Conservation (phyloP, 1,140 invertebrate genomes). For the Ceratitis capitata region DNA sequence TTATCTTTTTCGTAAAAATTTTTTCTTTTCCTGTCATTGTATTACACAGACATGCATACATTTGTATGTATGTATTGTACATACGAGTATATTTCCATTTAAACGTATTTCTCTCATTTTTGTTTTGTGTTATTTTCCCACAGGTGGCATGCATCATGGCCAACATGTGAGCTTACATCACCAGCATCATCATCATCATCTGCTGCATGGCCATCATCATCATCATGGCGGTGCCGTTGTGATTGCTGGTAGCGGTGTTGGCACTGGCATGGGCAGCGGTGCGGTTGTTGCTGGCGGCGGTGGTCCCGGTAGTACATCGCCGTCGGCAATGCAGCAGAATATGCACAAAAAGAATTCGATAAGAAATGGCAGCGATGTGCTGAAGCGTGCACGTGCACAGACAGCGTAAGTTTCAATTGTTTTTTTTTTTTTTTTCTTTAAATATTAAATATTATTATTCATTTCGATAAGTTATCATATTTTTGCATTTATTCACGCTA, state of each 20-base stretch:
- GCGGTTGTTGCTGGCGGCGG: conserved; percentile 59
- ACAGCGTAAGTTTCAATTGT: conserved; percentile 70
- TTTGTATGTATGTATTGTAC: background rate
- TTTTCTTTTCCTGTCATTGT: background rate
- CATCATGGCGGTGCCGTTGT: conserved; percentile 63
- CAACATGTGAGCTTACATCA: conserved; percentile 63
- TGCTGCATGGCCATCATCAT: conserved; percentile 65
- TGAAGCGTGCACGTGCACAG: conserved; percentile 75
- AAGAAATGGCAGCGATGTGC: conserved; percentile 73
- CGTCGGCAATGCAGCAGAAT: conserved; percentile 63
- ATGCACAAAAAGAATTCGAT: conserved; percentile 75
- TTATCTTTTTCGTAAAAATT: conserved; percentile 34
- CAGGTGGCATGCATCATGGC: conserved; percentile 41
- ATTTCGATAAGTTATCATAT: too few relatives aligned
- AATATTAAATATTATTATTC: background rate
- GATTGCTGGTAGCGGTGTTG: conserved; percentile 62
- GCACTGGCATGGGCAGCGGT: conserved; percentile 58
- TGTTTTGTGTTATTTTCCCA: background rate
- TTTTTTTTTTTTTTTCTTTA: background rate
- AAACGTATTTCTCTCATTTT: background rate
- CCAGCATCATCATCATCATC: conserved; percentile 61
- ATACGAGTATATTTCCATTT: too few relatives aligned
- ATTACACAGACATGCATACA: too few relatives aligned
- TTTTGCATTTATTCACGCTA: too few relatives aligned
- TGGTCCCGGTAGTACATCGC: conserved; percentile 66